Evolutionary conservation across 37 sponge, comb jelly and placozoan species (phyloP).

Genomic region (Diacarnus erythraeanus): DNA sequence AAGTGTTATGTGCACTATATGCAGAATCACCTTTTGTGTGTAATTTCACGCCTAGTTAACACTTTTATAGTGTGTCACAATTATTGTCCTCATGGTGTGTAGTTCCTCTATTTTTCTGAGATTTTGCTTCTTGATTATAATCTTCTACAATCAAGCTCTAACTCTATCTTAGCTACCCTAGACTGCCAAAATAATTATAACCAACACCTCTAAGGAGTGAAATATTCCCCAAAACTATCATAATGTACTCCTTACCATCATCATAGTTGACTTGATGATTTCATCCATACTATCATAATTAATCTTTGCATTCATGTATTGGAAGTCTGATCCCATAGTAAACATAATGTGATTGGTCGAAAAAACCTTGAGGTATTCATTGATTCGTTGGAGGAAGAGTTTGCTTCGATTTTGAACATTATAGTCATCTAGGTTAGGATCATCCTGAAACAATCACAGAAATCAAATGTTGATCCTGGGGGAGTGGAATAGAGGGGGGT

Average conservation of each 20-base stretch:
- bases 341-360: slow-evolving; percentile 87
- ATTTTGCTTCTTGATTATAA: too few species aligned
- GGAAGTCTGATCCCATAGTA: slow-evolving; percentile 95
- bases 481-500: too few species aligned
- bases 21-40: too few species aligned
- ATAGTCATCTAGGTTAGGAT: slow-evolving; percentile 67
- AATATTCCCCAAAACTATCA: not conserved
- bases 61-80: too few species aligned
- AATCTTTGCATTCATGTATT: slow-evolving; percentile 73
- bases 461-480: not conserved
- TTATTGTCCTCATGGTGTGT: too few species aligned
- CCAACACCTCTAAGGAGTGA: not conserved
- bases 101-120: too few species aligned
- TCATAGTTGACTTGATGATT: slow-evolving; percentile 81
- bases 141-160: too few species aligned
- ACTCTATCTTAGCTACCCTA: too few species aligned
- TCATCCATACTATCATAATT: slow-evolving; percentile 92
- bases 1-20: too few species aligned
- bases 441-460: slow-evolving; percentile 1
- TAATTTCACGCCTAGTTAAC: too few species aligned
- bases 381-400: slow-evolving; percentile 40
- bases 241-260: slow-evolving; percentile 21
- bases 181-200: too few species aligned
- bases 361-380: slow-evolving; percentile 47
- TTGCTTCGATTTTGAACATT: slow-evolving; percentile 71